Evolutionary conservation across 2,113 vertebrate species (phyloP), one percentile per base, ranked within the genome.

Genomic region (Stegastes partitus): DNA sequence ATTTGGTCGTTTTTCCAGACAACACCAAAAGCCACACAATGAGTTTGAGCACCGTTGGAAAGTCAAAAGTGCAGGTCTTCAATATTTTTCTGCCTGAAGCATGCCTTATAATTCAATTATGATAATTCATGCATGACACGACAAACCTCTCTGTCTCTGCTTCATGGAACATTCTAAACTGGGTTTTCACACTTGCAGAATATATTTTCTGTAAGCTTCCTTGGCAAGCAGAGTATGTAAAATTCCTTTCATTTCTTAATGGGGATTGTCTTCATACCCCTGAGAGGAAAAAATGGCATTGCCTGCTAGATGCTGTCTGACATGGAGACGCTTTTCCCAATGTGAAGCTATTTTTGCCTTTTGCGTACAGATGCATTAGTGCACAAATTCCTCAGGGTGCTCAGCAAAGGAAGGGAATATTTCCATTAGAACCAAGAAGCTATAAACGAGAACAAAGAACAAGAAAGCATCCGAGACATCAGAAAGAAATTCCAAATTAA

Each of bases 281-380:
- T 3, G 53, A 71, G 66, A 84, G 62, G 11, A 69, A 63, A n/a
- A 56, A 19, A 55, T 54, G 26, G 51, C 77, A 63, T 53, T 54
- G 77, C 12, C 73, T 77, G 78, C 75, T 66, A 68, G 68, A 79
- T 55, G 50, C 47, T 75, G 71, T 71, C 74, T 66, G 74, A 91
- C 68, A 79, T 82, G 77, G 22, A 15, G 73, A 87, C 68, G 39
- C 55, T 65, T 70, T 75, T 69, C 74, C 78, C 58, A 79, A 80
- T 39, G 79, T 77, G 64, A 50, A 67, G 77, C 87, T 88, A 91
- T 92, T 91, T 91, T 87, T 87, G 78, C 77, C 68, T 78, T 82
- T 78, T 28, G 47, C 74, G 81, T 56, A 79, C 62, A 62, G 69
- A 87, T 81, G 81, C 77, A 75, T 71, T 77, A 64, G 71, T 71